Conservation (phyloP, 1,140 invertebrate species). For the Lethrus apterus region DNA sequence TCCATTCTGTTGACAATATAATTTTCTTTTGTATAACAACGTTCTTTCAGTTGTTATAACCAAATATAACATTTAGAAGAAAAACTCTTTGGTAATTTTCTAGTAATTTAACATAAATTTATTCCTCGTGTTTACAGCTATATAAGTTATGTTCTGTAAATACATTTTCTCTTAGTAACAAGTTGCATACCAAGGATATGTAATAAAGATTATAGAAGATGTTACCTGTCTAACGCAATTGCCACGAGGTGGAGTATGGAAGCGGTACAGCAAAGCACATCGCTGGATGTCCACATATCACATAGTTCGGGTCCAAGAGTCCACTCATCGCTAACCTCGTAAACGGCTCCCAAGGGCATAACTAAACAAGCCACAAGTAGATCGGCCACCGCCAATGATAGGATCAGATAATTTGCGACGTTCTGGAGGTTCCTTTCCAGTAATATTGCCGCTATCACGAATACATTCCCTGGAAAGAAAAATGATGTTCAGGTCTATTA, state of each 20-base stretch:
- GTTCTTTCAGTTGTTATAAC: no score
- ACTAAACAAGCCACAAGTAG: constrained; percentile 78
- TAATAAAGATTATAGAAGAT: constrained; percentile 21
- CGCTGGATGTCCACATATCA: constrained; percentile 89
- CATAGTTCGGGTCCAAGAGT: constrained; percentile 78
- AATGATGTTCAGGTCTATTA: no score
- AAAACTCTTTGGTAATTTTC: no score
- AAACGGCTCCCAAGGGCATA: constrained; percentile 75
- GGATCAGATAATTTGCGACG: constrained; percentile 80
- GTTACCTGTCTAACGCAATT: constrained; percentile 87
- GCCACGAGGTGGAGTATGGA: constrained; percentile 92
- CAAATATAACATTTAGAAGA: no score
- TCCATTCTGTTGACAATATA: no score
- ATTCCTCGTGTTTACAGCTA: no score
- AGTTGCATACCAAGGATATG: no score
- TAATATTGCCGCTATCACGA: constrained; percentile 90
- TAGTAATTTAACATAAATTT: no score
- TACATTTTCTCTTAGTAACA: no score
- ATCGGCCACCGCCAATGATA: constrained; percentile 81
- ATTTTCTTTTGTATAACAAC: no score
- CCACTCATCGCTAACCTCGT: constrained; percentile 65
- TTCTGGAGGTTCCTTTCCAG: constrained; percentile 81
- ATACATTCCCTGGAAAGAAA: constrained; percentile 72
- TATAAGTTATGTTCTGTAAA: no score
- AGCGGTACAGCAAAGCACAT: constrained; percentile 89